Base-by-base conservation (phyloP, 1,140 invertebrate species). In the Pseudachorutes palmiensis region DNA sequence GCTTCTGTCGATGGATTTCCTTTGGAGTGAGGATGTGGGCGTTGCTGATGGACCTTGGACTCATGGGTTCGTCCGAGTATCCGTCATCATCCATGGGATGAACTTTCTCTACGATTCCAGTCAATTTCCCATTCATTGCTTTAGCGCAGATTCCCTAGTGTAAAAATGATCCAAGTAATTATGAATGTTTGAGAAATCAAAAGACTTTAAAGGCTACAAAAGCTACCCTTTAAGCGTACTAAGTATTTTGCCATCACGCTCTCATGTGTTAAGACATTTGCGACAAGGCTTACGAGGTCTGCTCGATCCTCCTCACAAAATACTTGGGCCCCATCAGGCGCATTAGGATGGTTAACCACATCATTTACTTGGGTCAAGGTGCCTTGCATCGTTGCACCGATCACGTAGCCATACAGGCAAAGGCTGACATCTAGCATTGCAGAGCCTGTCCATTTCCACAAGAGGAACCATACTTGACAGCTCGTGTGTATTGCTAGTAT, bases 381-480 rank as follows among this genome's bases (percentile, higher is more conserved):
- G 1, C 1, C 49, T 28, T 68, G 55, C 48, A 68, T 28, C 2
- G 59, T 62, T 1, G 2, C 1, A 16, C 19, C n/a, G 1, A 68
- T 68, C 16, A 69, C 30, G 24, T 33, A 32, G 62, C 63, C 55
- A 14, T 66, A 65, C n/a, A 69, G 22, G 24, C 24, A 61, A 19
- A 30, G 59, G 9, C 24, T 32, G 3, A 60, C 29, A 3, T 69
- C 68, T 41, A 69, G 22, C 36, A 62, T 36, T 1, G 28, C 28
- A 32, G 55, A 55, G 30, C 68, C 68, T 26, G 60, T 5, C 68
- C 68, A 69, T 1, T 36, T 51, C 68, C 68, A 69, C 1, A 48
- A n/a, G 19, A 69, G 30, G 0, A 65, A 28, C n/a, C 59, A 49
- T 0, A 29, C 62, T 36, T 69, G 68, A 19, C 51, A 29, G 19